Evolutionary conservation across 2,113 vertebrate species (phyloP).

Genomic region (Larimichthys crocea): DNA sequence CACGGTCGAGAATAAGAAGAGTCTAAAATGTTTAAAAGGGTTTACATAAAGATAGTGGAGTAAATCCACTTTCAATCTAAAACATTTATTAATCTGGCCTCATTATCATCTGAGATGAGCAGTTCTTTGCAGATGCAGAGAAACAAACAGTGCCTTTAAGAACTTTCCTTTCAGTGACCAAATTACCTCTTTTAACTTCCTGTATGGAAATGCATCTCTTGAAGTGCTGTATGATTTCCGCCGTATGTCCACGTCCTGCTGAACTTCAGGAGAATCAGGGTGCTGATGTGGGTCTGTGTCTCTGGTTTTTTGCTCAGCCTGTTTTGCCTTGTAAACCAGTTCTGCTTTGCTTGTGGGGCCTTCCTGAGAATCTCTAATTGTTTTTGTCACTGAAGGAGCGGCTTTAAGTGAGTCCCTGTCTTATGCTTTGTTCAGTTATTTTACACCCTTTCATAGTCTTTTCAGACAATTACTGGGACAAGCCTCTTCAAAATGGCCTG

Average conservation of each 20-base stretch:
- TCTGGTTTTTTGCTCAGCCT: slow-evolving; percentile 30
- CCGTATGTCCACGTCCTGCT: neutral
- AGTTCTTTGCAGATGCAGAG: neutral
- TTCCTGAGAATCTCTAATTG: slow-evolving; percentile 42
- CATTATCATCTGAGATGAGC: slow-evolving; percentile 2
- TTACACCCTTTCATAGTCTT: slow-evolving; percentile 43
- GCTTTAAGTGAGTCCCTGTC: slow-evolving; percentile 40
- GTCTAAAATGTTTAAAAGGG: neutral
- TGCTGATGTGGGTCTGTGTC: neutral
- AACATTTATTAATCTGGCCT: neutral
- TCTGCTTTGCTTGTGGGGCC: neutral
- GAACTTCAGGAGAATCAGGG: slow-evolving; percentile 1
- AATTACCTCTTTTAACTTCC: slow-evolving; percentile 2
- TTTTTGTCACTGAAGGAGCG: slow-evolving; percentile 44
- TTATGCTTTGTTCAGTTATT: slow-evolving; percentile 49
- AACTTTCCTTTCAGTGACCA: neutral
- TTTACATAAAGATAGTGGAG: neutral
- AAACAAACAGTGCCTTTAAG: neutral
- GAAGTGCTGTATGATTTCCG: slow-evolving; percentile 5
- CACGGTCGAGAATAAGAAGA: neutral
- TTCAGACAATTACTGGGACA: slow-evolving; percentile 65
- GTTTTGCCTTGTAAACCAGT: slow-evolving; percentile 51
- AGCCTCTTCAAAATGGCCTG: slow-evolving; percentile 64
- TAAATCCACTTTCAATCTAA: neutral
- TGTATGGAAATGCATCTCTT: slow-evolving; percentile 15